These are phyloP conservation scores for Eretmocerus hayati DNA, from an alignment of 2,888 invertebrate genomes.

Conservation along the genomic window DNA sequence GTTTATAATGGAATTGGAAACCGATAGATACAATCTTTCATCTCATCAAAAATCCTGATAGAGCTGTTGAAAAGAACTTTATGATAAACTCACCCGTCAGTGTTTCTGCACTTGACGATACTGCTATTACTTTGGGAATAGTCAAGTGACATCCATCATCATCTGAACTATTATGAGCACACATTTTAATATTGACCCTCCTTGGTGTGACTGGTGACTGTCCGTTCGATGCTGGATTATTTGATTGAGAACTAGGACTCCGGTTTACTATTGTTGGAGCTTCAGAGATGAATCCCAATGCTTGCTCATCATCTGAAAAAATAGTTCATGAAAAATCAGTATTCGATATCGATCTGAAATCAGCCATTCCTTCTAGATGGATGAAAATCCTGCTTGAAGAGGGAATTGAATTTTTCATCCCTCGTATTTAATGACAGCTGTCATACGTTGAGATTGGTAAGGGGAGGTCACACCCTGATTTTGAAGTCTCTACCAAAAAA, in stretches of 20 bases:
- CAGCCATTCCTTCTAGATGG: too few relatives aligned
- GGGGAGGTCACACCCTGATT: too few relatives aligned
- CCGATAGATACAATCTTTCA: too few relatives aligned
- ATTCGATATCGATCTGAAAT: too few relatives aligned
- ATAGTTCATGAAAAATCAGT: constrained; percentile 1
- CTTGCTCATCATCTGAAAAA: constrained; percentile 51
- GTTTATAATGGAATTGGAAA: too few relatives aligned
- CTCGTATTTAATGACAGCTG: too few relatives aligned
- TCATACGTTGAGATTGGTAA: too few relatives aligned
- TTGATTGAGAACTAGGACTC: constrained; percentile 21
- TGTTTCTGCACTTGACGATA: constrained; percentile 71
- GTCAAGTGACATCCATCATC: constrained; percentile 59
- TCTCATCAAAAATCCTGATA: too few relatives aligned
- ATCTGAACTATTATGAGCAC: constrained; percentile 41
- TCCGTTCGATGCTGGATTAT: constrained; percentile 1
- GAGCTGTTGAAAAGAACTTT: too few relatives aligned
- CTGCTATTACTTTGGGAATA: constrained; percentile 66
- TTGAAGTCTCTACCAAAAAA: too few relatives aligned
- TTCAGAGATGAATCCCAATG: constrained; percentile 40
- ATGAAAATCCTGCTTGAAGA: too few relatives aligned
- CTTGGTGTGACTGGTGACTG: constrained; percentile 33
- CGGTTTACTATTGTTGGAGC: constrained; percentile 38
- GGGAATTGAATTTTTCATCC: too few relatives aligned
- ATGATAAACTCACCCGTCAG: constrained; percentile 64
- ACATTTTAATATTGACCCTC: constrained; percentile 48